A percentile compares a stretch with the other conserved stretches of the same genome.
Evolutionary conservation across 2,888 invertebrate genomes (phyloP).

Genomic region (Xanthorhoe designata): DNA sequence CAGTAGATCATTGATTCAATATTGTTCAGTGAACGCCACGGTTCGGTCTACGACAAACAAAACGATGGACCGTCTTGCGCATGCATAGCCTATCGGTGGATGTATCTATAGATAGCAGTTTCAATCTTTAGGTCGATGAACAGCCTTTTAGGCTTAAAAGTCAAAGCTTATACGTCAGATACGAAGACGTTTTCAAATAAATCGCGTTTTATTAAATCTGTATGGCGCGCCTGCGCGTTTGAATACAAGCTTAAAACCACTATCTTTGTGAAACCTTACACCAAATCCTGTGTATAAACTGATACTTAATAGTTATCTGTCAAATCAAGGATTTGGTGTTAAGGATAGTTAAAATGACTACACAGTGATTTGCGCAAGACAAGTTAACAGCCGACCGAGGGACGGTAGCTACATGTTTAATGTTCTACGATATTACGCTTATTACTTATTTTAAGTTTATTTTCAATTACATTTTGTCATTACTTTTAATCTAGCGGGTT

Average conservation of each 20-base stretch:
- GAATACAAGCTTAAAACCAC: slow-evolving; percentile 26
- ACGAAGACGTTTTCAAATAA: background rate
- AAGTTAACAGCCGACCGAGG: slow-evolving; percentile 14
- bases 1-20: slow-evolving; percentile 69
- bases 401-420: slow-evolving; percentile 34
- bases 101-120: slow-evolving; percentile 11
- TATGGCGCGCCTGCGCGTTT: slow-evolving; percentile 5
- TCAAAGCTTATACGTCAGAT: background rate
- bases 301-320: background rate
- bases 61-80: slow-evolving; percentile 38
- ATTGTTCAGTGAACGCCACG: slow-evolving; percentile 63
- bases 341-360: background rate
- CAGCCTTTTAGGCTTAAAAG: background rate
- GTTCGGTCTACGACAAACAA: slow-evolving; percentile 65
- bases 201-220: background rate
- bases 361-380: slow-evolving; percentile 22
- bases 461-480: slow-evolving; percentile 55
- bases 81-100: slow-evolving; percentile 48
- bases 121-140: slow-evolving; percentile 8
- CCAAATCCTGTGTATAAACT: slow-evolving; percentile 3
- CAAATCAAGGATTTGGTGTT: background rate
- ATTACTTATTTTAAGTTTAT: slow-evolving; percentile 68
- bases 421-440: slow-evolving; percentile 66
- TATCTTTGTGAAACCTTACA: slow-evolving; percentile 6
- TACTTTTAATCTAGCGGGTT: slow-evolving; percentile 48